A percentile compares a stretch with the other conserved stretches of the same genome.
These are phyloP conservation scores for Capreolus pygargus DNA, from an alignment of 2,113 vertebrate genomes.

Conservation along the genomic window DNA sequence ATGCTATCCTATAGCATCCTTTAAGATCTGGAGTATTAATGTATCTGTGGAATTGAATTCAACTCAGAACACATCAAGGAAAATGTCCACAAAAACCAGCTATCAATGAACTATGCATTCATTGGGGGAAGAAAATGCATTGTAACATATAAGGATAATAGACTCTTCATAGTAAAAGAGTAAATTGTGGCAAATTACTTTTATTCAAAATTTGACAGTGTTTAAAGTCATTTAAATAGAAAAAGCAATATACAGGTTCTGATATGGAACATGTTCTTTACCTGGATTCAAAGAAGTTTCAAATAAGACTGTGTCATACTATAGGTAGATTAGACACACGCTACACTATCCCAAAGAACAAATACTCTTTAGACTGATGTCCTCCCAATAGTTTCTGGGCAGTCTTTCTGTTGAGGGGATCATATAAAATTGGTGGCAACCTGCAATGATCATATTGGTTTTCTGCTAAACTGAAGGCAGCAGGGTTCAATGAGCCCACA, in stretches of 20 bases:
- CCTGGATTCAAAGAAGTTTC: not conserved
- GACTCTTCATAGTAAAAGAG: not conserved
- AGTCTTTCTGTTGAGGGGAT: slow-evolving; percentile 29
- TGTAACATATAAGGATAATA: not conserved
- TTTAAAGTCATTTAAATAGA: slow-evolving; percentile 44
- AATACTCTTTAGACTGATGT: not conserved
- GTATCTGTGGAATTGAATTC: slow-evolving; percentile 10
- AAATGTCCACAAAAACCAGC: slow-evolving; percentile 5
- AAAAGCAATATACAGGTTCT: slow-evolving; percentile 16
- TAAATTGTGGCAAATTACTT: slow-evolving; percentile 23
- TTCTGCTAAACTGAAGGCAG: slow-evolving; percentile 46
- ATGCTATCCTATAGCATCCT: not conserved
- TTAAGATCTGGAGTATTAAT: not conserved
- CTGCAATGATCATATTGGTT: not conserved
- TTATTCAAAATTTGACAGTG: slow-evolving; percentile 12
- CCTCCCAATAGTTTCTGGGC: not conserved
- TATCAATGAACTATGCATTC: slow-evolving; percentile 4
- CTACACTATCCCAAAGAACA: not conserved
- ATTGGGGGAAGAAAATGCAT: not conserved
- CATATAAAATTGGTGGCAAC: slow-evolving; percentile 13
- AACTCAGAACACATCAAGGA: slow-evolving; percentile 39
- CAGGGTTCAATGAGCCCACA: not conserved
- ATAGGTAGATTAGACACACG: slow-evolving; percentile 10
- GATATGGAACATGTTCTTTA: slow-evolving; percentile 10
- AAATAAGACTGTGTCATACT: slow-evolving; percentile 29